These are phyloP conservation scores for Tamandua tetradactyla DNA, from an alignment of 2,797 vertebrate species.

Conservation along the genomic window DNA sequence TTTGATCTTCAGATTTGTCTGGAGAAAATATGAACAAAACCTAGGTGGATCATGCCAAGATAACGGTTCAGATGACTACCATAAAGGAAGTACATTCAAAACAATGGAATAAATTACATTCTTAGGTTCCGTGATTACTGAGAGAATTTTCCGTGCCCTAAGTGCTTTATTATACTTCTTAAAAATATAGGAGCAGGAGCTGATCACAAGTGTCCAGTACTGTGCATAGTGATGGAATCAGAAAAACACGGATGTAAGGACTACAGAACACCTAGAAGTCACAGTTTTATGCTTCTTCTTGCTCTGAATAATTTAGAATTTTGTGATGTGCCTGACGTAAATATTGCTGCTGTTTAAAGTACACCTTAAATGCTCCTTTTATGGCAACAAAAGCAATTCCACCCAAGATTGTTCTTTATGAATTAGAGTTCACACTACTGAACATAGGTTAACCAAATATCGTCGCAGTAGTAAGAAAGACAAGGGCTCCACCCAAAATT, in stretches of 20 bases:
- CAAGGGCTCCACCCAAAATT: slow-evolving; percentile 97
- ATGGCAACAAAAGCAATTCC: slow-evolving; percentile 99
- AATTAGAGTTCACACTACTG: slow-evolving; percentile 99
- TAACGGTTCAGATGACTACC: slow-evolving; percentile 76
- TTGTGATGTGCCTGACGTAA: slow-evolving; percentile 98
- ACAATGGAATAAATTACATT: slow-evolving; percentile 85
- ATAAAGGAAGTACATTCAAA: slow-evolving; percentile 78
- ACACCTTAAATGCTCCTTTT: slow-evolving; percentile 99
- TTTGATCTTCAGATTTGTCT: slow-evolving; percentile 74
- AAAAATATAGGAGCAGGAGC: slow-evolving; percentile 83
- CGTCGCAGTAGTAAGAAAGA: slow-evolving; percentile 99
- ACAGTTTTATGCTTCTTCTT: slow-evolving; percentile 92
- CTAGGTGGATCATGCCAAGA: slow-evolving; percentile 79
- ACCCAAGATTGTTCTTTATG: slow-evolving; percentile 99
- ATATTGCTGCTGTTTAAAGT: slow-evolving; percentile 99
- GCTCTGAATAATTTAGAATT: slow-evolving; percentile 98
- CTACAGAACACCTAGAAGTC: slow-evolving; percentile 75
- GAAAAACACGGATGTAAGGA: slow-evolving; percentile 81
- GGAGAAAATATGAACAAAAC: slow-evolving; percentile 72
- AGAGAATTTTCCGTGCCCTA: slow-evolving; percentile 82
- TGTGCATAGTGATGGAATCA: slow-evolving; percentile 83
- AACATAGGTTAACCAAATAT: slow-evolving; percentile 99
- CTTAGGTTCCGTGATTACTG: slow-evolving; percentile 82
- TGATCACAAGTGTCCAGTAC: slow-evolving; percentile 84
- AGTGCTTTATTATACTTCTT: slow-evolving; percentile 86